Conservation (phyloP, 2,797 vertebrate genomes). For the Premnoplex brunnescens region DNA sequence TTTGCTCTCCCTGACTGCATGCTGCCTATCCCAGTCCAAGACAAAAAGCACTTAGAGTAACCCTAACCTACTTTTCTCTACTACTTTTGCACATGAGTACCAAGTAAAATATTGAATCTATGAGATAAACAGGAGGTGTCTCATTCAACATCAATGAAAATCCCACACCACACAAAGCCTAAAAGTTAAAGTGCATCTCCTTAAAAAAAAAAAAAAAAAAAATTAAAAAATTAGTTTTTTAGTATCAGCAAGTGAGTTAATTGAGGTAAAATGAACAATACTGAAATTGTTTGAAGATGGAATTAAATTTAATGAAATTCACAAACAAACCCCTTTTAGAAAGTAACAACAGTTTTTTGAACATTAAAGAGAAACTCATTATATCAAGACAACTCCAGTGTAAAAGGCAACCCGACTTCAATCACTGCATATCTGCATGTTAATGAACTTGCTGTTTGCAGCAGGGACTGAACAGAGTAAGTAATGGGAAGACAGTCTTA, state of each 20-base stretch:
- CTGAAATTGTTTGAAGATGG: slow-evolving; percentile 79
- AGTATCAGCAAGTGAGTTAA: slow-evolving; percentile 75
- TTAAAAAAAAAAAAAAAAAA: neutral
- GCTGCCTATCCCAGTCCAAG: neutral
- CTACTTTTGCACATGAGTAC: slow-evolving; percentile 54
- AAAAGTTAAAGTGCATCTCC: slow-evolving; percentile 63
- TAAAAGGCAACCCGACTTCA: slow-evolving; percentile 81
- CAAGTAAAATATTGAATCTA: slow-evolving; percentile 69
- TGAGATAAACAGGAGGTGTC: slow-evolving; percentile 67
- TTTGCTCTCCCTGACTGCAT: neutral
- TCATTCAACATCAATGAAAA: slow-evolving; percentile 67
- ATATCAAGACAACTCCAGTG: slow-evolving; percentile 80
- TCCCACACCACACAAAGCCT: slow-evolving; percentile 53
- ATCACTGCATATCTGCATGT: slow-evolving; percentile 82
- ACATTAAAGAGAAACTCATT: slow-evolving; percentile 85
- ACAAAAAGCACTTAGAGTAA: slow-evolving; percentile 18
- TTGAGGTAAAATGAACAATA: slow-evolving; percentile 81
- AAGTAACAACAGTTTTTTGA: slow-evolving; percentile 83
- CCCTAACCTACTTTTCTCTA: slow-evolving; percentile 63
- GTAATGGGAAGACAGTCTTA: slow-evolving; percentile 71
- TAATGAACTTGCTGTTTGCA: slow-evolving; percentile 81
- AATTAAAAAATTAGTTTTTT: slow-evolving; percentile 56
- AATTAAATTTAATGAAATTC: slow-evolving; percentile 85
- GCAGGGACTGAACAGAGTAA: slow-evolving; percentile 67
- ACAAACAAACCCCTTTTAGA: slow-evolving; percentile 82